These are phyloP conservation scores for Halcyon badia DNA, from an alignment of 2,797 vertebrate genomes.

Conservation along the genomic window DNA sequence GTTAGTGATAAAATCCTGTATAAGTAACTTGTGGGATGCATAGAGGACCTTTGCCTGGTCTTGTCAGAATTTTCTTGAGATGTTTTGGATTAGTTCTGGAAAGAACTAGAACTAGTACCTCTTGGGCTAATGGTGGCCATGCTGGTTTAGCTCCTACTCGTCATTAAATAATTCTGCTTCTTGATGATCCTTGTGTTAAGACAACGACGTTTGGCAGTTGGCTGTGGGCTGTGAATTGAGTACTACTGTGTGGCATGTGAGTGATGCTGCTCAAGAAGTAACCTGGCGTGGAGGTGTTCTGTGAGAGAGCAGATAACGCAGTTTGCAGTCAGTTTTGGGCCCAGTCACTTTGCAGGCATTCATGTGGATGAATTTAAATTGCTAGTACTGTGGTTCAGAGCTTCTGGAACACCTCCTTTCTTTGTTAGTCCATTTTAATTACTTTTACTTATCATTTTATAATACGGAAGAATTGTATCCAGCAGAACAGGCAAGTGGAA, in stretches of 20 bases:
- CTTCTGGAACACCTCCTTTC: slow-evolving; percentile 13
- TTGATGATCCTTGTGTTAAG: background rate
- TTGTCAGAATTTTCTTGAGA: background rate
- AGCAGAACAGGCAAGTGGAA: background rate
- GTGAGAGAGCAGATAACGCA: background rate
- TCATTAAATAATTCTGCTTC: background rate
- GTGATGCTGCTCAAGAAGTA: background rate
- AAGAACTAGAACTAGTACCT: background rate
- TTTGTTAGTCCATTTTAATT: background rate
- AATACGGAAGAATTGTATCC: background rate
- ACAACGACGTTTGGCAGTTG: rapidly evolving
- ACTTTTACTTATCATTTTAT: background rate
- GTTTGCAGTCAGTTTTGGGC: background rate
- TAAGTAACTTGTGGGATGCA: background rate
- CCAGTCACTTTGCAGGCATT: background rate
- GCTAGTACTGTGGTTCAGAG: background rate
- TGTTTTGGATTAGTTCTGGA: background rate
- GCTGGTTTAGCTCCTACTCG: background rate
- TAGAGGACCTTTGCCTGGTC: background rate
- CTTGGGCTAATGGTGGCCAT: background rate
- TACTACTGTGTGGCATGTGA: background rate
- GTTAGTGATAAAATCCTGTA: background rate
- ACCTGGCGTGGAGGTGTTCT: background rate
- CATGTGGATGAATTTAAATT: background rate
- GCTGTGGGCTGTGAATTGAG: background rate